phyloP scores from a whole-genome alignment of 2,797 vertebrate genomes.

The Hydrophis major region DNA sequence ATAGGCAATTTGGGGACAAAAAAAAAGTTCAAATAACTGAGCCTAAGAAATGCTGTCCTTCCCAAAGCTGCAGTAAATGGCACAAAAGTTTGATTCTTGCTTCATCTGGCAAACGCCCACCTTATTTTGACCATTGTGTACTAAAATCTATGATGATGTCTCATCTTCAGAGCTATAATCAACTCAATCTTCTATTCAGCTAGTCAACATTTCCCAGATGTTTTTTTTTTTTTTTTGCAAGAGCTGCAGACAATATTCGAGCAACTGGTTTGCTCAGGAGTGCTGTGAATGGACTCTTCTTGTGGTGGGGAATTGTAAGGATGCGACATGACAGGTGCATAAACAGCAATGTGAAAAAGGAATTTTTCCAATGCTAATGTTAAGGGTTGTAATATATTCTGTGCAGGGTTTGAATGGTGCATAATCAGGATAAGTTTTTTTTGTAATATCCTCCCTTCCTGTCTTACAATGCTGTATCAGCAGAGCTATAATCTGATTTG shows the following conservation, averaged over 20 bases:
- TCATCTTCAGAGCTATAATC: not conserved
- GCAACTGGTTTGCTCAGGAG: not conserved
- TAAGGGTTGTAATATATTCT: not conserved
- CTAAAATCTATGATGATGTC: not conserved
- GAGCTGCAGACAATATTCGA: not conserved
- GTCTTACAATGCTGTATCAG: not conserved
- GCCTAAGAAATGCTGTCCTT: not conserved
- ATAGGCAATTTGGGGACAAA: not conserved
- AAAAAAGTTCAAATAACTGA: not conserved
- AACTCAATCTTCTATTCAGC: not conserved
- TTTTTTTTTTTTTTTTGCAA: not conserved
- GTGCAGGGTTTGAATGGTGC: not conserved
- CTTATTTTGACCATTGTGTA: too few species aligned
- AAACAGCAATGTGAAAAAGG: not conserved
- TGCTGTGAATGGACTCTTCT: not conserved
- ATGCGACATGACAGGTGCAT: not conserved
- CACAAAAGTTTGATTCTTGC: not conserved
- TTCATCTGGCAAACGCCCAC: not conserved
- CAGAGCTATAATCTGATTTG: not conserved
- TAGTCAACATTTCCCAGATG: not conserved
- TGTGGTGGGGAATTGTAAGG: not conserved
- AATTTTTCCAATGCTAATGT: not conserved
- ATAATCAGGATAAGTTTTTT: not conserved
- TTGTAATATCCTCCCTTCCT: not conserved
- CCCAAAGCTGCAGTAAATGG: not conserved